Base-by-base conservation (phyloP, 1,140 invertebrate genomes). In the Neelides sp. region DNA sequence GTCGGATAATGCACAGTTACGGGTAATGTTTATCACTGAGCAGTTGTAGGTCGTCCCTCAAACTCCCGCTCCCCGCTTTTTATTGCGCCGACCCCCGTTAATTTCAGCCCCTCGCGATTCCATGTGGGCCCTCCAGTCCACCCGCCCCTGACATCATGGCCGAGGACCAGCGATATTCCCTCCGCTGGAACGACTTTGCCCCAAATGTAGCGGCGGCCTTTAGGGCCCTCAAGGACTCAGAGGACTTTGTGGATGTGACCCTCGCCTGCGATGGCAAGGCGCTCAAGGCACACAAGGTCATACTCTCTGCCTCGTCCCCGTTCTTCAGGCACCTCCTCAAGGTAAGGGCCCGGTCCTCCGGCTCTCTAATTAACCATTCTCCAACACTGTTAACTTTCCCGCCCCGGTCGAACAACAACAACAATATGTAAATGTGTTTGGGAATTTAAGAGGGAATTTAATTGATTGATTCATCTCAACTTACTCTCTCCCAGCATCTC, bases 171-270 rank as follows among this genome's bases (percentile, higher is more conserved):
- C 84, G 52, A 15, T 92, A 90, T 70, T 86, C 85, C 66, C 75
- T 92, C 63, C 78, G 85, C 64, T 92, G 88, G 88, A 91, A 90
- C 68, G 86, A 91, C 69, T 91, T 87, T 73, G 85, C 89, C 66
- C 79, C 83, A 47, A 86, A 83, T 62, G 87, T 92, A 65, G 74
- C 90, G 47, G 85, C 77, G 49, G 86, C 85, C 42, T 90, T 91
- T 70, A 77, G 85, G 48, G 79, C 85, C 66, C 72, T 92, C 24
- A 69, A 71, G 48, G 53, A 66, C 34, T 69, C 71, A 34, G 73
- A 77, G 64, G 71, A 75, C 60, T 71, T 78, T 52, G 85, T 91
- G 32, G 89, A 93, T 68, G 88, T 92, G 52, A 92, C 89, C 22
- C 72, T 93, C 57, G 87, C 88, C 57, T 91, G 86, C 73, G 87